Percentiles rank a stretch among this genome's conserved stretches.
These are phyloP conservation scores for Ichneumon xanthorius DNA, from an alignment of 2,888 invertebrate species.

Conservation along the genomic window DNA sequence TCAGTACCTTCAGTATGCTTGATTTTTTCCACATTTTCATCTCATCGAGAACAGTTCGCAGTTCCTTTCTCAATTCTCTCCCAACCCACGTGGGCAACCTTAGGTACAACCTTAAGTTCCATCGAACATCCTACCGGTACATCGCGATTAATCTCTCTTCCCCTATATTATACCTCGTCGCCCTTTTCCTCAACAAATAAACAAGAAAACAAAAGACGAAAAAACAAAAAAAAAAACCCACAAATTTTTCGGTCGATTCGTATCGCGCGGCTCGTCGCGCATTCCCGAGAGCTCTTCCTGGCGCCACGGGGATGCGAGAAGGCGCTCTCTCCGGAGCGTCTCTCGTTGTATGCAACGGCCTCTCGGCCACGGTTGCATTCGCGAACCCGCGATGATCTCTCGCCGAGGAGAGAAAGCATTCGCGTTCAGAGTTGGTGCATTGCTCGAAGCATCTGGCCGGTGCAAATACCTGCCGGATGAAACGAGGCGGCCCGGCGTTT, in stretches of 20 bases:
- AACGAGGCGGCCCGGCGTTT: slow-evolving; percentile 48
- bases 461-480: slow-evolving; percentile 72
- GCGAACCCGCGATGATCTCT: slow-evolving; percentile 10
- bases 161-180: slow-evolving; percentile 7
- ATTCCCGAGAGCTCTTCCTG: slow-evolving; percentile 70
- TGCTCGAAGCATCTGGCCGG: slow-evolving; percentile 74
- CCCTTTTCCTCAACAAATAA: not conserved
- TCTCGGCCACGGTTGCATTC: not conserved
- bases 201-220: not conserved
- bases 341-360: slow-evolving; percentile 34
- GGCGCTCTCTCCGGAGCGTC: slow-evolving; percentile 4
- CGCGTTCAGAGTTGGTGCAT: slow-evolving; percentile 57
- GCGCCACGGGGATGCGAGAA: slow-evolving; percentile 67
- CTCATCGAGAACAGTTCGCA: too few relatives aligned
- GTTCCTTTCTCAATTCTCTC: too few relatives aligned
- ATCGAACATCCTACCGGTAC: slow-evolving; percentile 19
- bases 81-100: too few relatives aligned
- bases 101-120: too few relatives aligned
- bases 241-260: slow-evolving; percentile 45
- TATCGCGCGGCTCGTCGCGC: slow-evolving; percentile 65
- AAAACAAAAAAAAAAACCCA: not conserved
- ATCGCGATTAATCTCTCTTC: not conserved
- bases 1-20: too few relatives aligned
- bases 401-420: slow-evolving; percentile 32
- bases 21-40: too few relatives aligned